phyloP scores from a whole-genome alignment of 2,888 invertebrate genomes.

The Hybos culiciformis region DNA sequence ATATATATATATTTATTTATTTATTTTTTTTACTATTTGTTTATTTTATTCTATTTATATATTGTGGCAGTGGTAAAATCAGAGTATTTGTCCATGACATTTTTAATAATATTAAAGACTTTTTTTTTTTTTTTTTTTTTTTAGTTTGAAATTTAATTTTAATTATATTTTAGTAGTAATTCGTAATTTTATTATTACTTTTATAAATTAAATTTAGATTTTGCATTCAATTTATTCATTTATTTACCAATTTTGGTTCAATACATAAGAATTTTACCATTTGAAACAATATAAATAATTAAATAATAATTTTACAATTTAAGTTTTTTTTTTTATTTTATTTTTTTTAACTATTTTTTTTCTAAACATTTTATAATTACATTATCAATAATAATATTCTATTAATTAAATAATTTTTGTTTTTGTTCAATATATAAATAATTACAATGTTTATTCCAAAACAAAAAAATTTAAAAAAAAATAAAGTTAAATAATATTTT shows the following conservation, averaged over 20 bases:
- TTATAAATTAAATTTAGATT: neutral
- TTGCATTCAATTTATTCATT: neutral
- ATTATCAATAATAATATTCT: no score
- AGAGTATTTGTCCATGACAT: constrained; percentile 24
- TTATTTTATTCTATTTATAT: constrained; percentile 9
- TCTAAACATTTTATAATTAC: neutral
- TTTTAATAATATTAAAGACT: constrained; percentile 13
- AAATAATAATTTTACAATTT: neutral
- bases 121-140: constrained; percentile 17
- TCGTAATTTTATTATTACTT: constrained; percentile 4
- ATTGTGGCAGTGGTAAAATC: constrained; percentile 25
- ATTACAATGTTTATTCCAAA: no score
- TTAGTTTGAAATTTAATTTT: constrained; percentile 12
- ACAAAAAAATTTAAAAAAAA: no score
- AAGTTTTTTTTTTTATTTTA: neutral
- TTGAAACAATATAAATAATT: neutral
- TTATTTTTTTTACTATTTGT: neutral
- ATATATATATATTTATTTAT: neutral
- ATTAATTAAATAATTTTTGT: no score
- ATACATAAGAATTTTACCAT: constrained; percentile 7
- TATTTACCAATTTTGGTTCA: neutral
- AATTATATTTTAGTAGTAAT: constrained; percentile 7
- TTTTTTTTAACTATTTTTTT: neutral
- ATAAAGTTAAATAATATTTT: no score
- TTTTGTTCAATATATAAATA: no score